Percentiles rank a stretch among this genome's conserved stretches.
phyloP scores from a whole-genome alignment of 1,140 invertebrate genomes.

The Maconellicoccus hirsutus region DNA sequence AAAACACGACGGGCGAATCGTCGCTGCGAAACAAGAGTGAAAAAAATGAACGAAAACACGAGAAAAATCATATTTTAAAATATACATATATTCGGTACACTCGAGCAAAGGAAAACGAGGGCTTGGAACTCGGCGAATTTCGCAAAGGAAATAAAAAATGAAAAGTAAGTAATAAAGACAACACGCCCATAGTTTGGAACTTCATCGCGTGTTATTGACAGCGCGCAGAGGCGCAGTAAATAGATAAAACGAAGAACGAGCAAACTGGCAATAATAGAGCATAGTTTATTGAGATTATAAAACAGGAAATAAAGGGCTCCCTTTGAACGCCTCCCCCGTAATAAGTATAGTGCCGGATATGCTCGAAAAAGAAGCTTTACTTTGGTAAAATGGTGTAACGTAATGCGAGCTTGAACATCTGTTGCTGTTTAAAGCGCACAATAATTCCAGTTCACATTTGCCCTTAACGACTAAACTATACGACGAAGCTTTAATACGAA shows the following conservation, averaged over 20 bases:
- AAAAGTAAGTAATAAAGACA: conserved; percentile 20
- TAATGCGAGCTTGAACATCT: conserved; percentile 22
- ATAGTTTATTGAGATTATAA: conserved; percentile 23
- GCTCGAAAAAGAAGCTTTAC: conserved; percentile 14
- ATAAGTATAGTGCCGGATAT: conserved; percentile 4
- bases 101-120: no score
- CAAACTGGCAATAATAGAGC: conserved; percentile 19
- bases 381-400: neutral
- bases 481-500: conserved; percentile 9
- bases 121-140: no score
- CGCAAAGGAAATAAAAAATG: neutral
- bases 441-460: conserved; percentile 20
- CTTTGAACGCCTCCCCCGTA: neutral
- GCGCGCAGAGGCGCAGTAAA: neutral
- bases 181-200: neutral
- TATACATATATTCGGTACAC: no score
- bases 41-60: no score
- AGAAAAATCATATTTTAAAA: no score
- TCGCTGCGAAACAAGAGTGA: no score
- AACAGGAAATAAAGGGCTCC: conserved; percentile 15
- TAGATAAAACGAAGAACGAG: conserved; percentile 19
- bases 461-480: conserved; percentile 17
- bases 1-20: no score
- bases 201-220: conserved; percentile 17
- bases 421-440: conserved; percentile 16